A percentile compares a stretch with the other conserved stretches of the same genome.
phyloP scores from a whole-genome alignment of 2,797 vertebrate genomes.

The Linurgus olivaceus region DNA sequence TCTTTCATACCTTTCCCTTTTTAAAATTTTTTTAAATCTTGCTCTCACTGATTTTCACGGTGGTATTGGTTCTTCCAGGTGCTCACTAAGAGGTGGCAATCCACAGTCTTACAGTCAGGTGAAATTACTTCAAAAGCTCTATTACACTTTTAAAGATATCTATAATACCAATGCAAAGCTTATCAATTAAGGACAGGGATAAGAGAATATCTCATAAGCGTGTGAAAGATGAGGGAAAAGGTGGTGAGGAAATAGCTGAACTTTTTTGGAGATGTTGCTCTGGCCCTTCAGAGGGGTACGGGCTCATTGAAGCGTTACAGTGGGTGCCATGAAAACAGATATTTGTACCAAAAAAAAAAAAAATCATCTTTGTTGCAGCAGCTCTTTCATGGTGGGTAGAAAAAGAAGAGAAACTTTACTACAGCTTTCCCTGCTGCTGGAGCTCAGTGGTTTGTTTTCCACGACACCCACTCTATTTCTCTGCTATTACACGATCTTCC shows the following conservation, averaged over 20 bases:
- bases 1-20: neutral
- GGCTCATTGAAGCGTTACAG: neutral
- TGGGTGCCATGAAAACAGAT: neutral
- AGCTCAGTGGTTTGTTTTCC: neutral
- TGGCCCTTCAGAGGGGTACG: accelerated
- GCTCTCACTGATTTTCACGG: neutral
- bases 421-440: neutral
- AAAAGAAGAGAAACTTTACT: neutral
- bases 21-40: neutral
- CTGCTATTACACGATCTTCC: neutral
- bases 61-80: neutral
- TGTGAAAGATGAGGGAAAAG: neutral
- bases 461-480: slow-evolving; percentile 5
- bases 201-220: neutral
- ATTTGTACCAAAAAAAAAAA: neutral
- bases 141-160: neutral
- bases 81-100: neutral
- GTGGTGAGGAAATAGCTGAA: neutral
- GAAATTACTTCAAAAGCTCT: neutral
- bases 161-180: neutral
- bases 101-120: accelerated
- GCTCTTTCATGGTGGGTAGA: neutral
- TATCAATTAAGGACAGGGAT: neutral
- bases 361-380: neutral
- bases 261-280: neutral